Conservation (phyloP, 2,113 vertebrate genomes). For the Neogobius melanostomus region DNA sequence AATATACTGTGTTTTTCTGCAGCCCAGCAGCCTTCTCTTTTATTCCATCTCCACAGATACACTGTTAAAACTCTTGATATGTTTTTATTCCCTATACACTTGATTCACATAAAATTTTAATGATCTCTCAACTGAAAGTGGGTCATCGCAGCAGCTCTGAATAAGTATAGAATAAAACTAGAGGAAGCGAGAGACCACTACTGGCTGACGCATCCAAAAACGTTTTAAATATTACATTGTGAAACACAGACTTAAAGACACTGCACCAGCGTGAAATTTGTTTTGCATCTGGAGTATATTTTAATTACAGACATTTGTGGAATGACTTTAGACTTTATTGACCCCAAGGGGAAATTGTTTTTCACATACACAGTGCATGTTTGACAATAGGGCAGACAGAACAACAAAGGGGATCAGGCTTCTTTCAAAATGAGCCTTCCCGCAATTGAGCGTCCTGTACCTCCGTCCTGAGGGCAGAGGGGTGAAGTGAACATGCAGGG, state of each 20-base stretch:
- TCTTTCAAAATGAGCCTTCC: no score
- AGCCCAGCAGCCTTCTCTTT: constrained; percentile 3
- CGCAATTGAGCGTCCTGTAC: no score
- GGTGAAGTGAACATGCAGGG: no score
- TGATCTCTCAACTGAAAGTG: constrained; percentile 51
- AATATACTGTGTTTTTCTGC: not conserved
- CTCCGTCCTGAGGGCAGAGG: no score
- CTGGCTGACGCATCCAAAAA: not conserved
- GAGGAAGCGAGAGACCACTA: not conserved
- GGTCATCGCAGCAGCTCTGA: constrained; percentile 52
- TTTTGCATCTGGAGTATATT: no score
- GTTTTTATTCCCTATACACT: constrained; percentile 41
- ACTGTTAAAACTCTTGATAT: constrained; percentile 38
- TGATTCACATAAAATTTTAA: constrained; percentile 58
- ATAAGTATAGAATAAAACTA: constrained; percentile 20
- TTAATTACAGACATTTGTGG: no score
- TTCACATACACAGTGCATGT: no score
- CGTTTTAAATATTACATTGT: constrained; percentile 1
- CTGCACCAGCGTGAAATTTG: no score
- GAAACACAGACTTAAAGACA: not conserved
- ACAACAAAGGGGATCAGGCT: no score
- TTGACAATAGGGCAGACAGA: no score
- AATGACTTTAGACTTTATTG: no score
- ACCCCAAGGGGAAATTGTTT: no score
- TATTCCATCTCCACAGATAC: constrained; percentile 19